phyloP scores from a whole-genome alignment of 2,888 invertebrate species.

The Xestia ashworthii region DNA sequence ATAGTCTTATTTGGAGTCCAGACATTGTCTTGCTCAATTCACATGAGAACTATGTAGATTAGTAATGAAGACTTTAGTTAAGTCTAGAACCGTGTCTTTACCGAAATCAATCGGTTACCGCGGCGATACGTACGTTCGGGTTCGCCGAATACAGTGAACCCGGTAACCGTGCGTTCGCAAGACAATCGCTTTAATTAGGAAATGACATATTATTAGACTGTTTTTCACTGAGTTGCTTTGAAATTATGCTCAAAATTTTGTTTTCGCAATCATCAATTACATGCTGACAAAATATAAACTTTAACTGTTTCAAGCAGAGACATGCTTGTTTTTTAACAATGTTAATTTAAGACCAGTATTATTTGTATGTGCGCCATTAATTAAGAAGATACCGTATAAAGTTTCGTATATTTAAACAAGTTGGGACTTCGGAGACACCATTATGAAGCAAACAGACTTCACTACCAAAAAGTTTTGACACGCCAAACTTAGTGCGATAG shows the following conservation, averaged over 20 bases:
- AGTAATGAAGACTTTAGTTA: no score
- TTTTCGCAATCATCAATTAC: background rate
- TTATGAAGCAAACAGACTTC: constrained; percentile 61
- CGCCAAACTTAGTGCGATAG: constrained; percentile 19
- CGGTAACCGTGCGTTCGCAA: background rate
- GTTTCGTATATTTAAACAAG: constrained; percentile 22
- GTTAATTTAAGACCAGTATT: constrained; percentile 13
- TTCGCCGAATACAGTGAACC: background rate
- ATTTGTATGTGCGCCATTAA: constrained; percentile 1
- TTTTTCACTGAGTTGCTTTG: background rate
- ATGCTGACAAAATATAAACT: background rate
- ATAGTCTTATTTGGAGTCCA: no score
- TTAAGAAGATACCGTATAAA: constrained; percentile 16
- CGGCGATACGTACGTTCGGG: background rate
- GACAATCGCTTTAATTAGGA: background rate
- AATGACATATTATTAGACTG: background rate
- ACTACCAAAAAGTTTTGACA: constrained; percentile 53
- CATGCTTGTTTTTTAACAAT: constrained; percentile 24
- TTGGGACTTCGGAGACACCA: constrained; percentile 37
- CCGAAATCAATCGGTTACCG: background rate
- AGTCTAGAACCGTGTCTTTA: background rate
- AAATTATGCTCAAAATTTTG: background rate
- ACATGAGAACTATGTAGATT: no score
- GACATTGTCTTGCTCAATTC: no score
- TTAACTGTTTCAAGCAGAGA: background rate